Conservation (phyloP, 2,113 vertebrate genomes). For the Bucco capensis region DNA sequence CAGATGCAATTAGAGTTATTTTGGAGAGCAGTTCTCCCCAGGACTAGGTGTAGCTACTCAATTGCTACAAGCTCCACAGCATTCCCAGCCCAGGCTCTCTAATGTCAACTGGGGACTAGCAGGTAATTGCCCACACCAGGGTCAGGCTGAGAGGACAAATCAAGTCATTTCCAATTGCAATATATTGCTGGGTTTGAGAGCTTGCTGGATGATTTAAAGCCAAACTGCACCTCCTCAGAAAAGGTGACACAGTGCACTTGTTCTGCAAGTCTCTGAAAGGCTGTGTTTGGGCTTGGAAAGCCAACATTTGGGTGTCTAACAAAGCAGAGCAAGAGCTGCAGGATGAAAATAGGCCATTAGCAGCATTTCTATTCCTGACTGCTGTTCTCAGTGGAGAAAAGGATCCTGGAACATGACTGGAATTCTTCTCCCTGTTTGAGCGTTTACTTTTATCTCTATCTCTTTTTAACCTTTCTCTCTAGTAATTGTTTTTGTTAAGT, state of each 20-base stretch:
- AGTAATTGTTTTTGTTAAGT: background rate
- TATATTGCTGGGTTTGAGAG: background rate
- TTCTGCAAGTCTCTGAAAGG: background rate
- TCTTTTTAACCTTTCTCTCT: background rate
- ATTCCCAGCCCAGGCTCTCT: background rate
- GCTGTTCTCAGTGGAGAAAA: background rate
- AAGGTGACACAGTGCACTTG: background rate
- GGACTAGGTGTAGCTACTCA: background rate
- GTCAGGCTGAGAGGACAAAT: background rate
- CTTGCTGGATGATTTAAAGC: background rate
- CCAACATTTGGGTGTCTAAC: background rate
- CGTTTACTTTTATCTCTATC: background rate
- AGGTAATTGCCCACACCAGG: background rate
- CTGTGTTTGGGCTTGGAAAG: background rate
- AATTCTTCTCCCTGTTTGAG: background rate
- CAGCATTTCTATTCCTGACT: background rate
- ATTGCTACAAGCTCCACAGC: background rate
- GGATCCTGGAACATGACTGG: background rate
- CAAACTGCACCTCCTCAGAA: background rate
- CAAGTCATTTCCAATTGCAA: background rate
- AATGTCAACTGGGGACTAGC: background rate
- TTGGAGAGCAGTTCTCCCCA: background rate
- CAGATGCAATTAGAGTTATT: background rate
- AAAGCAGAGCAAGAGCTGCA: background rate
- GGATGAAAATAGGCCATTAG: background rate